Evolutionary conservation across 2,113 vertebrate genomes (phyloP).

Genomic region (Piaya cayana): DNA sequence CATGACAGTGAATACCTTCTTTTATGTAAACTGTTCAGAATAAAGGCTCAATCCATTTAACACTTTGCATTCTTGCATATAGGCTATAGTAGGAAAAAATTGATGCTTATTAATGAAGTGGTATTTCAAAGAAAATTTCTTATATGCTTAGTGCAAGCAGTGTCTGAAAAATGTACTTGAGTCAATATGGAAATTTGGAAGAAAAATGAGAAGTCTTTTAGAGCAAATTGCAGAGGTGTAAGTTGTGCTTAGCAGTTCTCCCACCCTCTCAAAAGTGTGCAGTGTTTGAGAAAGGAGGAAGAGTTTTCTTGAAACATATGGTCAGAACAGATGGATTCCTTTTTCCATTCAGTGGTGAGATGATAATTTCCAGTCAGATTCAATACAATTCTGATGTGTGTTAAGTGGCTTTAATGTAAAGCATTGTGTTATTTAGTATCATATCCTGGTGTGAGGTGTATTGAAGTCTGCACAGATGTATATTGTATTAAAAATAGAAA

Average conservation of each 20-base stretch:
- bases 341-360: neutral
- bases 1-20: neutral
- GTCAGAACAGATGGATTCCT: neutral
- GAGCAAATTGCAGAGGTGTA: neutral
- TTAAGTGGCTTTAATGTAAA: neutral
- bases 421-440: neutral
- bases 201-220: neutral
- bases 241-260: neutral
- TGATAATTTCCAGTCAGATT: neutral
- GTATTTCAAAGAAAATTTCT: neutral
- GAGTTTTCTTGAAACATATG: neutral
- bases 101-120: constrained; percentile 19
- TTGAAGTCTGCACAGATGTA: neutral
- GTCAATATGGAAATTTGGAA: neutral
- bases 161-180: neutral
- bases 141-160: neutral
- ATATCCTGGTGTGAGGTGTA: neutral
- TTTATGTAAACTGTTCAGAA: neutral
- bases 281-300: neutral
- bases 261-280: neutral
- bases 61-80: neutral
- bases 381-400: neutral
- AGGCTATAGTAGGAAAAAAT: neutral
- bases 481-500: neutral
- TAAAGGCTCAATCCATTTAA: neutral